Conservation (phyloP, 2,888 invertebrate species). For the Temnothorax ravouxi region DNA sequence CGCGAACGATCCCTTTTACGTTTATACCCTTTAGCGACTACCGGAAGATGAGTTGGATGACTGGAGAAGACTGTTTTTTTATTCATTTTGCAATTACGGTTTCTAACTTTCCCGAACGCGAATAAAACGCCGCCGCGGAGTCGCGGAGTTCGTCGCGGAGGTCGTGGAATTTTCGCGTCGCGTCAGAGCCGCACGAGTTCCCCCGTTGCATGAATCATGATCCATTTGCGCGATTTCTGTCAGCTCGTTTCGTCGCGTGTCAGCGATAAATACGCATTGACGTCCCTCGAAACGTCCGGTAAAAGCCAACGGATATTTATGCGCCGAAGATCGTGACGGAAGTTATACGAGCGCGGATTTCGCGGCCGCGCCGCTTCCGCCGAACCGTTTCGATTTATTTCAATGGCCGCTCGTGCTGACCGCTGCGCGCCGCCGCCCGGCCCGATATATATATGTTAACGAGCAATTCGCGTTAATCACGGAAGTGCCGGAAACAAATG, state of each 20-base stretch:
- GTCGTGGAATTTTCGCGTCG: too few relatives aligned
- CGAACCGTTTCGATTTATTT: conserved; percentile 38
- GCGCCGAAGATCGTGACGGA: conserved; percentile 42
- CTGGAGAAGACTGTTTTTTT: neutral
- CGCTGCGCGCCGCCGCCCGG: too few relatives aligned
- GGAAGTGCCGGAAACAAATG: conserved; percentile 11
- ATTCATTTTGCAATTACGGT: neutral
- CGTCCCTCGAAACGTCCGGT: conserved; percentile 3
- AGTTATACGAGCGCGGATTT: conserved; percentile 53
- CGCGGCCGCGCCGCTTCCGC: conserved; percentile 2
- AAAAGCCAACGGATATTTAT: conserved; percentile 43
- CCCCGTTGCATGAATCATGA: neutral
- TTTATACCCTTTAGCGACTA: neutral
- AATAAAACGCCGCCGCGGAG: neutral
- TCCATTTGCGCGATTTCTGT: conserved; percentile 22
- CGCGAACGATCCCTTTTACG: neutral
- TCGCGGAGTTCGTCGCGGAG: neutral
- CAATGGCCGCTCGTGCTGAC: neutral
- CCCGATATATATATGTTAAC: conserved; percentile 1
- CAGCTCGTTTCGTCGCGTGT: neutral
- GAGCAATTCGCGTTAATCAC: conserved; percentile 35
- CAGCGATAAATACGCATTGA: conserved; percentile 40
- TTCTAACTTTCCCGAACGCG: neutral
- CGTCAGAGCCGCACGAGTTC: neutral
- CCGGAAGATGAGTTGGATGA: neutral